These are phyloP conservation scores for Napeogenes sylphis DNA, from an alignment of 2,888 invertebrate genomes.

Conservation along the genomic window DNA sequence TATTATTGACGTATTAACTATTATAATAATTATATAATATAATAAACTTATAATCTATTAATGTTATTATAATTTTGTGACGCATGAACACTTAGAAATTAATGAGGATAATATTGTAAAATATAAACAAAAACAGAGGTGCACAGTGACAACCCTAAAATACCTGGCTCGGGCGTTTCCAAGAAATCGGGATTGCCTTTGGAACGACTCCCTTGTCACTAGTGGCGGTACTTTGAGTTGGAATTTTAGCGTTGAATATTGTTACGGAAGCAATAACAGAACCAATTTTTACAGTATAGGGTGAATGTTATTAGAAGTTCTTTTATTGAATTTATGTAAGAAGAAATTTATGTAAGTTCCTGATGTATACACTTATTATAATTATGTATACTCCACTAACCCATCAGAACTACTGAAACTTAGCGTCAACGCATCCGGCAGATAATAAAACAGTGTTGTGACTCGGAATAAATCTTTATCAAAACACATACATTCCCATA, in stretches of 20 bases:
- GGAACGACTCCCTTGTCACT: constrained; percentile 12
- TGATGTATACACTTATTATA: not conserved
- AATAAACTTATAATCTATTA: too few species aligned
- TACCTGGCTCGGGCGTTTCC: constrained; percentile 23
- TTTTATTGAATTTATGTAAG: not conserved
- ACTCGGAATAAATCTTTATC: too few species aligned
- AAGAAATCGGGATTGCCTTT: constrained; percentile 26
- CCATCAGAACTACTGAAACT: too few species aligned
- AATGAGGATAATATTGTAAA: not conserved
- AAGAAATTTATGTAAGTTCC: not conserved
- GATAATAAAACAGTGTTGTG: too few species aligned
- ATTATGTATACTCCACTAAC: too few species aligned
- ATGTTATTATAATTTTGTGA: too few species aligned
- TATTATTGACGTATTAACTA: too few species aligned
- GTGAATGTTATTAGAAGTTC: not conserved
- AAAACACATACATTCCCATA: too few species aligned
- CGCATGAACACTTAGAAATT: not conserved
- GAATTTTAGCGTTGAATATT: constrained; percentile 8
- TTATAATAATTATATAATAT: too few species aligned
- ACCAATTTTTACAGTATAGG: too few species aligned
- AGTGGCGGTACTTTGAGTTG: constrained; percentile 16
- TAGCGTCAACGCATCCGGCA: too few species aligned
- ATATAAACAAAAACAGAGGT: not conserved
- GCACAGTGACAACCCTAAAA: constrained; percentile 13
- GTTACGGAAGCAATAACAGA: not conserved